These are phyloP conservation scores for Ameiurus melas DNA, from an alignment of 2,113 vertebrate genomes.

Conservation along the genomic window DNA sequence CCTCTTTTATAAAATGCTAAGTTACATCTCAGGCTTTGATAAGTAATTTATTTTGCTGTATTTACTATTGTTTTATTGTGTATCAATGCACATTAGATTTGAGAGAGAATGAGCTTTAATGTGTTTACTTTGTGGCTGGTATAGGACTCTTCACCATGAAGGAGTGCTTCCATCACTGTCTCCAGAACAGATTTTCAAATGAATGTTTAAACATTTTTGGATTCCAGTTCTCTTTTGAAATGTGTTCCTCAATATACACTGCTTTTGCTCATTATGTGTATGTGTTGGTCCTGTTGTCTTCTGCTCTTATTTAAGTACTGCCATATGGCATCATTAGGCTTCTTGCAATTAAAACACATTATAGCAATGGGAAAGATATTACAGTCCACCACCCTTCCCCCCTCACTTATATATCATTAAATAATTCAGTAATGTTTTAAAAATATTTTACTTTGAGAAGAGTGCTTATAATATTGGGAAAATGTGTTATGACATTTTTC, in stretches of 20 bases:
- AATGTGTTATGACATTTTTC: neutral
- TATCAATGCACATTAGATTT: neutral
- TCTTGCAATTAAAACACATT: slow-evolving; percentile 48
- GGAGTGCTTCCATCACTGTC: neutral
- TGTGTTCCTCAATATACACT: slow-evolving; percentile 13
- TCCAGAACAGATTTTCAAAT: slow-evolving; percentile 44
- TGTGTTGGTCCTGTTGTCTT: neutral
- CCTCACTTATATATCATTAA: neutral
- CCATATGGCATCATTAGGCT: slow-evolving; percentile 16
- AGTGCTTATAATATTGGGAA: no score
- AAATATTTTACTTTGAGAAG: neutral
- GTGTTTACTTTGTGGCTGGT: slow-evolving; percentile 5
- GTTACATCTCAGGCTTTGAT: neutral
- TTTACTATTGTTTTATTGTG: neutral
- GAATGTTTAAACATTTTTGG: slow-evolving; percentile 60
- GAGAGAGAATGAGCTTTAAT: neutral
- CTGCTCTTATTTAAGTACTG: slow-evolving; percentile 14
- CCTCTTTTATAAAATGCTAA: neutral
- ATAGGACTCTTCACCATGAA: neutral
- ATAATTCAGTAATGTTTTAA: neutral
- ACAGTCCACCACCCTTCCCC: neutral
- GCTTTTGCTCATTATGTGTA: slow-evolving; percentile 23
- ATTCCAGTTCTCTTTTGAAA: slow-evolving; percentile 48
- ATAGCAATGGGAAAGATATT: slow-evolving; percentile 12
- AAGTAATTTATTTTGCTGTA: neutral